phyloP scores from a whole-genome alignment of 2,888 invertebrate species.

The Metellina segmentata region DNA sequence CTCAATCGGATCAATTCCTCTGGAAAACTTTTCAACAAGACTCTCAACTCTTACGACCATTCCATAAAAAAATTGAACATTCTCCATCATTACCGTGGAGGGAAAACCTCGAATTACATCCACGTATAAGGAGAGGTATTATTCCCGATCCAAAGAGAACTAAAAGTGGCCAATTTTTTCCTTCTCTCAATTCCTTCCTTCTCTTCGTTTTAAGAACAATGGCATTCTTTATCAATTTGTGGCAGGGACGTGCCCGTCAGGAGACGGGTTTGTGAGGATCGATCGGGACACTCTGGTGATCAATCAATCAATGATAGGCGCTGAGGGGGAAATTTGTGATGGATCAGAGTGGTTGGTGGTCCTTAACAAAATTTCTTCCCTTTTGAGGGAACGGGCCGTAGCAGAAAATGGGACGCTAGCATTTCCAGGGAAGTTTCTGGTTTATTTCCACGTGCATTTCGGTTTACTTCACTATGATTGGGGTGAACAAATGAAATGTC shows the following conservation, averaged over 20 bases:
- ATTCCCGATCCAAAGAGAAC: conserved; percentile 14
- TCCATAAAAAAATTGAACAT: conserved; percentile 49
- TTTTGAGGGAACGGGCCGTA: background rate
- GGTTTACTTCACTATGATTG: too few species aligned
- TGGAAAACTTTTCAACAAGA: conserved; percentile 61
- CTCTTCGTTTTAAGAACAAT: conserved; percentile 50
- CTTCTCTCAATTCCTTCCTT: background rate
- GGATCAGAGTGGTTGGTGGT: conserved; percentile 53
- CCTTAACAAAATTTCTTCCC: conserved; percentile 27
- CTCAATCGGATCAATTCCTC: conserved; percentile 50
- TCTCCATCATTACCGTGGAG: conserved; percentile 43
- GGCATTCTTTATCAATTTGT: conserved; percentile 67
- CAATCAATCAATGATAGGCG: conserved; percentile 70
- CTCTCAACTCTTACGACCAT: conserved; percentile 56
- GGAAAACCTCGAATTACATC: conserved; percentile 58
- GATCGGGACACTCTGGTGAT: conserved; percentile 49
- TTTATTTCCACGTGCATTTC: too few species aligned
- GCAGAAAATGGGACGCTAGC: background rate
- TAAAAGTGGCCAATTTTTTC: conserved; percentile 44
- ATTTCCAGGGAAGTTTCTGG: background rate
- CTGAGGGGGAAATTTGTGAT: conserved; percentile 62
- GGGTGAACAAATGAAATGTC: too few species aligned
- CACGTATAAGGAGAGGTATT: conserved; percentile 8
- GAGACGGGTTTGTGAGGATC: conserved; percentile 26
- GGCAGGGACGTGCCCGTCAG: conserved; percentile 26